Conservation (phyloP, 2,113 vertebrate genomes). For the Notiomystis cincta region DNA sequence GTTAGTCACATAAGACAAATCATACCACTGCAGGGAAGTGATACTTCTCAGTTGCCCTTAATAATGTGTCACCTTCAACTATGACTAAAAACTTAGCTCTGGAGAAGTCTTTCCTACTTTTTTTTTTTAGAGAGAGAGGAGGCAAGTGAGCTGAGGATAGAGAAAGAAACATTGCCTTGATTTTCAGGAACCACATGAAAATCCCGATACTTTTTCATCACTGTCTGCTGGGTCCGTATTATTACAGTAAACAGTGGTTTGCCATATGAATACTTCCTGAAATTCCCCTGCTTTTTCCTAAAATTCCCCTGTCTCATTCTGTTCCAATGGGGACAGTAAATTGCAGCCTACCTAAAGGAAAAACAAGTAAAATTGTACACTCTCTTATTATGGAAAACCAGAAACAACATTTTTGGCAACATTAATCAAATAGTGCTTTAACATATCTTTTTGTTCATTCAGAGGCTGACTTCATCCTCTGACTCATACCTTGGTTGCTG, state of each 20-base stretch:
- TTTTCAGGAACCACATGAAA: not conserved
- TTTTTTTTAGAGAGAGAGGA: not conserved
- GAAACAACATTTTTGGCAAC: not conserved
- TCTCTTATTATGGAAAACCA: not conserved
- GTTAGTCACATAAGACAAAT: not conserved
- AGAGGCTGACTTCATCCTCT: not conserved
- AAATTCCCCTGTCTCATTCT: not conserved
- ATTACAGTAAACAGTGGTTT: not conserved
- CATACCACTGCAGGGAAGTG: not conserved
- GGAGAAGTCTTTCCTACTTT: not conserved
- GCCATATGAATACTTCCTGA: not conserved
- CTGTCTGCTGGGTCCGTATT: fast-evolving
- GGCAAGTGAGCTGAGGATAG: not conserved
- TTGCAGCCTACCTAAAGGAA: not conserved
- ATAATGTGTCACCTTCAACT: not conserved
- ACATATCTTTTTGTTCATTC: not conserved
- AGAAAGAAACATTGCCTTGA: not conserved
- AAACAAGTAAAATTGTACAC: not conserved
- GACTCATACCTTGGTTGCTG: not conserved
- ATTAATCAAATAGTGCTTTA: not conserved
- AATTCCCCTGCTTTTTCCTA: not conserved
- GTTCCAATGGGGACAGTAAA: not conserved
- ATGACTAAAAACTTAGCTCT: not conserved
- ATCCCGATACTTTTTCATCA: not conserved
- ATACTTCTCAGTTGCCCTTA: not conserved